phyloP scores from a whole-genome alignment of 2,888 invertebrate species.

The Drosophila affinis region DNA sequence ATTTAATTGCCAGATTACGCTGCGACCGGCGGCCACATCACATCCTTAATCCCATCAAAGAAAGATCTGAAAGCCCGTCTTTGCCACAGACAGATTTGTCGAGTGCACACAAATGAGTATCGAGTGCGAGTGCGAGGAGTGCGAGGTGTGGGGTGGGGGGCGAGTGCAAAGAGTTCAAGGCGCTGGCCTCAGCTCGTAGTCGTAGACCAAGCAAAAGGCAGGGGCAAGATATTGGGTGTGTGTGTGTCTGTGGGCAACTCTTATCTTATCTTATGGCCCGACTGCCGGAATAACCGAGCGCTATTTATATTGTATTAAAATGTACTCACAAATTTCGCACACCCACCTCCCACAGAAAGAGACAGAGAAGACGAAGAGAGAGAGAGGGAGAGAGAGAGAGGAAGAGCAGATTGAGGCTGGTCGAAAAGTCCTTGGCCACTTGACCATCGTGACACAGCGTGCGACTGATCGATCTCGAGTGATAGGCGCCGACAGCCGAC shows the following conservation, averaged over 20 bases:
- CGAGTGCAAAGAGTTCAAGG: neutral
- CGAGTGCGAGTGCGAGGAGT: neutral
- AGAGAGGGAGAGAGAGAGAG: neutral
- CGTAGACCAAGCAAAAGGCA: conserved; percentile 19
- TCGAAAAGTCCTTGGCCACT: conserved; percentile 28
- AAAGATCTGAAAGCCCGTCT: neutral
- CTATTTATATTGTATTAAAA: conserved; percentile 32
- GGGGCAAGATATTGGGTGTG: conserved; percentile 6
- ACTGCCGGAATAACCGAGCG: conserved; percentile 36
- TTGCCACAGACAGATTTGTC: neutral
- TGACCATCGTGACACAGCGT: neutral
- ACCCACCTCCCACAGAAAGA: neutral
- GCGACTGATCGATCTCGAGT: conserved; percentile 17
- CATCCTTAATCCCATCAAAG: neutral
- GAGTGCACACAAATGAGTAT: neutral
- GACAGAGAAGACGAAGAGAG: neutral
- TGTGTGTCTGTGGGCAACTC: conserved; percentile 8
- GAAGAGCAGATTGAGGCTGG: neutral
- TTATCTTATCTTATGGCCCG: conserved; percentile 32
- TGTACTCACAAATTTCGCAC: neutral
- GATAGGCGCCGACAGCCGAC: neutral
- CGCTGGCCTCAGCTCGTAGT: neutral
- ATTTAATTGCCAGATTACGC: conserved; percentile 22
- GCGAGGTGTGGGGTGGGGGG: neutral
- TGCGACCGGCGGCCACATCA: neutral